Evolutionary conservation across 1,140 invertebrate genomes (phyloP).

Genomic region (Drosophila ogumai): DNA sequence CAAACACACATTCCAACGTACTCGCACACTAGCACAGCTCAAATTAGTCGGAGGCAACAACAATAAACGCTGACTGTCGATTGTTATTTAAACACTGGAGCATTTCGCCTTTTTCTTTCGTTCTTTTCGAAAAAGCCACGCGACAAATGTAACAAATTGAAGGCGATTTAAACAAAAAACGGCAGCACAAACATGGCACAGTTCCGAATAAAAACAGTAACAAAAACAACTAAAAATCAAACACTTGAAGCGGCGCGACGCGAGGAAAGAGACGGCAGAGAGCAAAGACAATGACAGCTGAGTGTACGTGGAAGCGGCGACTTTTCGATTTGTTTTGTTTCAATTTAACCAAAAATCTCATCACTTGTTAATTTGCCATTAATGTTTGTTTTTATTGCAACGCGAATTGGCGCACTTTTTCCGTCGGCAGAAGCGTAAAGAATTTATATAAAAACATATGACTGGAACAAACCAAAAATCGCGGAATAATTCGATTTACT

Average conservation of each 20-base stretch:
- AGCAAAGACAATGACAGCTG: slow-evolving; percentile 37
- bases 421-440: background rate
- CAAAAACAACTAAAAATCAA: slow-evolving; percentile 62
- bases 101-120: background rate
- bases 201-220: slow-evolving; percentile 24
- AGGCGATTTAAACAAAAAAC: slow-evolving; percentile 41
- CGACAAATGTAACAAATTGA: slow-evolving; percentile 28
- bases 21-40: slow-evolving; percentile 32
- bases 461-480: background rate
- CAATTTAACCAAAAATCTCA: slow-evolving; percentile 15
- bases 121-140: slow-evolving; percentile 33
- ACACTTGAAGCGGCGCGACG: slow-evolving; percentile 59
- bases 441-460: background rate
- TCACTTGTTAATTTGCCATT: slow-evolving; percentile 6
- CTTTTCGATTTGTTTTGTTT: slow-evolving; percentile 40
- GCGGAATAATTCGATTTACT: background rate
- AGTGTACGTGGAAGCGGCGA: slow-evolving; percentile 43
- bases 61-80: slow-evolving; percentile 46
- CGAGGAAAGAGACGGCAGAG: slow-evolving; percentile 19
- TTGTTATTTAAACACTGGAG: slow-evolving; percentile 46
- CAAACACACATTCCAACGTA: slow-evolving; percentile 23
- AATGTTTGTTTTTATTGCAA: slow-evolving; percentile 6
- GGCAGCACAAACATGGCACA: slow-evolving; percentile 31
- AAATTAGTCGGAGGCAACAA: slow-evolving; percentile 72
- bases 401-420: slow-evolving; percentile 5